Evolutionary conservation across 2,888 invertebrate genomes (phyloP), one percentile per base, ranked within the genome.

Genomic region (Chymomyza fuscimana): DNA sequence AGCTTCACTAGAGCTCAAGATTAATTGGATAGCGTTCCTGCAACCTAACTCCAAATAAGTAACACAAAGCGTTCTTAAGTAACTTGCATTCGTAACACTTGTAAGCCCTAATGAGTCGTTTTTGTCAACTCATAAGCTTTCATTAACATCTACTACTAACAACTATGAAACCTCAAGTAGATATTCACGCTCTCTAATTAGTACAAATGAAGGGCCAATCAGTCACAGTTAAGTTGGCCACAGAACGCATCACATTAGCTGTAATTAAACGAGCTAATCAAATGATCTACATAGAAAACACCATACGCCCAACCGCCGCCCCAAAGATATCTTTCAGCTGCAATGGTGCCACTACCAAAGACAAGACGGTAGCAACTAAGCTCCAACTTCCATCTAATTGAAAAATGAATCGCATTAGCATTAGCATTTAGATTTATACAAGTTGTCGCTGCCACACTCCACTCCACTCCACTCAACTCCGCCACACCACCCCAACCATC

Each of bases 401-500:
- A 80, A 69, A 76, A 74, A 73, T 72, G 74, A 77, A 80, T 77
- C 72, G 68, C 68, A 67, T 77, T 77, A 65, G 70, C 77, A 76
- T 72, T 40, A 65, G 74, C 73, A 69, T 76, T 87, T 78, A 78
- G 80, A 79, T 80, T 80, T 80, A 79, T 80, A 77, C 67, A 67
- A 65, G 32, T 67, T 71, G 64, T 36, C 15, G 29, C 59, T 59
- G 59, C 29, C 32, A 32, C 32, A 32, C 32, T 32, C 9, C 32
- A 32, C 32, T 32, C 9, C 32, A 32, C 32, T 32, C 32, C 7
- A 32, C 32, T 1, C 32, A 7, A 32, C 32, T 32, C 32, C 32
- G 6, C 5, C 32, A 1, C 32, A 7, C 5, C 32, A 32, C n/a
- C 29, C 29, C 16, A 19, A 36, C 59, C 22, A 1, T 0, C 7